Evolutionary conservation across 2,113 vertebrate genomes (phyloP).

Genomic region (Ursus arctos): DNA sequence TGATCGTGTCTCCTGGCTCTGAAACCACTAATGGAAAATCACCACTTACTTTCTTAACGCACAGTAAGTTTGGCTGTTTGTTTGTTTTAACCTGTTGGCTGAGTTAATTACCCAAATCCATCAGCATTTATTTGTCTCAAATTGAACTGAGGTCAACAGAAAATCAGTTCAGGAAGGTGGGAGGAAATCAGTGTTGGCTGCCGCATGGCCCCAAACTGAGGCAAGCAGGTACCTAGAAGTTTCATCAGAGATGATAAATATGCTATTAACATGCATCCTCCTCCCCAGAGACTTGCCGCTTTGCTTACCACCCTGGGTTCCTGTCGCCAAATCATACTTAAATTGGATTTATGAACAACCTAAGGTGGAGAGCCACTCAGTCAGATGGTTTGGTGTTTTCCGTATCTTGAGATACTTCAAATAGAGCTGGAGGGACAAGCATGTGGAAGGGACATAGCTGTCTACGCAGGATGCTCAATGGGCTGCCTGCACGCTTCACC

Average conservation of each 20-base stretch:
- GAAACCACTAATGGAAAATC: conserved; percentile 38
- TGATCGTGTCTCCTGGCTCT: not conserved
- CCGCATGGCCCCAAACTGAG: not conserved
- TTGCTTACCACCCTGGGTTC: not conserved
- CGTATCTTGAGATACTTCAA: not conserved
- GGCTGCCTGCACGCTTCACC: not conserved
- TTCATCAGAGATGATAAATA: not conserved
- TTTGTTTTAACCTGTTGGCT: not conserved
- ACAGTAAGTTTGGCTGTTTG: conserved; percentile 2
- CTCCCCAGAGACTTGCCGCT: not conserved
- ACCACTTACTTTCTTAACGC: not conserved
- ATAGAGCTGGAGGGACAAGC: not conserved
- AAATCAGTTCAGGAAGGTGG: conserved; percentile 54
- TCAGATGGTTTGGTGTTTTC: not conserved
- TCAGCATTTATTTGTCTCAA: conserved; percentile 55
- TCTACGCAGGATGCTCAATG: not conserved
- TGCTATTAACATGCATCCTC: not conserved
- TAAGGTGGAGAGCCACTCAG: not conserved
- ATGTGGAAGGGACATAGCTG: not conserved
- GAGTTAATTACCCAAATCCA: conserved; percentile 58
- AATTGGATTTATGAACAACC: not conserved
- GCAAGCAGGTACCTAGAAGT: not conserved
- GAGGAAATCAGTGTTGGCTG: not conserved
- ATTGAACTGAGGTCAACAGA: conserved; percentile 62
- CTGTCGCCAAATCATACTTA: not conserved